These are phyloP conservation scores for Drosophila barbarae DNA, from an alignment of 2,888 invertebrate genomes.

Conservation along the genomic window DNA sequence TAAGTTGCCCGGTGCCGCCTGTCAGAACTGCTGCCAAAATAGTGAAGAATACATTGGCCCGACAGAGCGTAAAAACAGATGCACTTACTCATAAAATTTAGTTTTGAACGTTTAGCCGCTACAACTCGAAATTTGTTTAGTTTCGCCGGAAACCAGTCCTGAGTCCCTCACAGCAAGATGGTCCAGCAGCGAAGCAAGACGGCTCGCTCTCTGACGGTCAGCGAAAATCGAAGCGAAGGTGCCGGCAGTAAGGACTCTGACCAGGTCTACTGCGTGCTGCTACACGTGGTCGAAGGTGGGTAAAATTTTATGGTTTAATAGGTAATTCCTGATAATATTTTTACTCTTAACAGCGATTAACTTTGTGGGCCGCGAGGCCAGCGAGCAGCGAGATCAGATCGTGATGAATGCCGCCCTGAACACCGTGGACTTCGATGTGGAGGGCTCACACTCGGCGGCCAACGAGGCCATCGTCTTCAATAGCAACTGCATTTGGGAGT, in stretches of 20 bases:
- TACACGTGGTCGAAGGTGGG: conserved; percentile 77
- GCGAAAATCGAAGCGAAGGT: conserved; percentile 38
- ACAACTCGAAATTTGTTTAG: conserved; percentile 28
- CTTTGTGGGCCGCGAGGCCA: conserved; percentile 43
- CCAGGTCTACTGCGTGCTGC: conserved; percentile 71
- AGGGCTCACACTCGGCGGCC: conserved; percentile 82
- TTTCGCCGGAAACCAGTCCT: not conserved
- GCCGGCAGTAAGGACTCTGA: conserved; percentile 40
- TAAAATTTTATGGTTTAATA: too few relatives aligned
- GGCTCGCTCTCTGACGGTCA: conserved; percentile 9
- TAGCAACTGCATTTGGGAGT: conserved; percentile 89
- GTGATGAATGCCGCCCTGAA: conserved; percentile 83
- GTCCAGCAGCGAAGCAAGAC: conserved; percentile 45
- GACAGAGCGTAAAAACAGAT: conserved; percentile 5
- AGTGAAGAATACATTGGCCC: conserved; percentile 16
- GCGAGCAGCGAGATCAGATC: conserved; percentile 79
- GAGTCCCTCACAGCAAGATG: conserved; percentile 32
- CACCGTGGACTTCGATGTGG: conserved; percentile 85
- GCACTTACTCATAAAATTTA: conserved; percentile 24
- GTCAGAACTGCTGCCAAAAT: conserved; percentile 11
- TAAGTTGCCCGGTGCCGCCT: conserved; percentile 16
- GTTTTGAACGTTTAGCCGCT: conserved; percentile 16
- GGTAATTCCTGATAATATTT: not conserved
- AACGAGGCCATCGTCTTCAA: conserved; percentile 83
- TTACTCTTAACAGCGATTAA: conserved; percentile 52